Evolutionary conservation across 2,113 vertebrate genomes (phyloP), one percentile per base, ranked within the genome.

Genomic region (Psettodes erumei): DNA sequence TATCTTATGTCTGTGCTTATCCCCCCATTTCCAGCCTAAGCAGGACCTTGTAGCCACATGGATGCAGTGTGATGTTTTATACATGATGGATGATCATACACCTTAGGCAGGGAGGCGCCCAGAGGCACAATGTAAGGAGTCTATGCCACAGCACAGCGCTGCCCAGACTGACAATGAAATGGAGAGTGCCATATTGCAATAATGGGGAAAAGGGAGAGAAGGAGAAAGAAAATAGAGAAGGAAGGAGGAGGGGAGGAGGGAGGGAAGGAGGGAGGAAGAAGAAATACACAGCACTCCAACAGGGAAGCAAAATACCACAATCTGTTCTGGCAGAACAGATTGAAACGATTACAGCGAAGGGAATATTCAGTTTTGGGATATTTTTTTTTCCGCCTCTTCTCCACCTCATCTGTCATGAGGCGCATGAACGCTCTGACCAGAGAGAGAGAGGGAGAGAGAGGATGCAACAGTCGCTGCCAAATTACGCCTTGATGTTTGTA

Each of bases 321-420:
- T 93, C 86, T 92, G 87, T 88, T 89, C 83, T 78, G 84, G 86
- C 77, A 84, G 70, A 86, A 83, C 86, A 88, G 83, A 90, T 79
- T 89, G 88, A 91, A 92, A 87, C 51, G 47, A 89, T 93, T 90
- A 90, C 79, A 82, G 71, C n/a, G 68, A 85, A n/a, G 63, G 74
- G 73, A 90, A 90, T 87, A 80, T 86, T 89, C 80, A 77, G 78
- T 80, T 89, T 84, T 12, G 51, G 63, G 35, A 43, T n/a, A n/a
- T 64, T 65, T 71, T 68, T 45, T 43, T 32, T 53, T 18, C 11
- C 45, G 8, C 23, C 28, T 50, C 40, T 15, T 16, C 11, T 72
- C 58, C 54, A 65, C 73, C 79, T 82, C 78, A 70, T 88, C 74
- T 76, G 73, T 85, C 87, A 79, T 79, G 73, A 79, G 50, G 64